Conservation (phyloP, 2,888 invertebrate species). For the Spilosoma lubricipeda region DNA sequence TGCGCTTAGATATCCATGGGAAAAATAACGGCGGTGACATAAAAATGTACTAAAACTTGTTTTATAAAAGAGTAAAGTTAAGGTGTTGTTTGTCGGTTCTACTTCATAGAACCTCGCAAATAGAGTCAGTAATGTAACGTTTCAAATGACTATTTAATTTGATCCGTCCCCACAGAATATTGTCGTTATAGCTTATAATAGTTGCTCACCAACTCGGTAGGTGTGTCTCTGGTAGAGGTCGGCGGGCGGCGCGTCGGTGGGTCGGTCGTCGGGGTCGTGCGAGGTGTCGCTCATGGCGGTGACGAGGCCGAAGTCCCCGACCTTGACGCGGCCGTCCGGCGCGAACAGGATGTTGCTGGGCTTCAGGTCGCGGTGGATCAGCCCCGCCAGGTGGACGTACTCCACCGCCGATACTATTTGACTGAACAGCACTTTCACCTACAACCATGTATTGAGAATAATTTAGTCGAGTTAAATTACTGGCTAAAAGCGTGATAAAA, state of each 20-base stretch:
- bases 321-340: constrained; percentile 94
- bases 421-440: constrained; percentile 90
- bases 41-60: too few relatives aligned
- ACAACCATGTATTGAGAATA: constrained; percentile 19
- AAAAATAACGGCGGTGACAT: too few relatives aligned
- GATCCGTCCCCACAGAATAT: too few relatives aligned
- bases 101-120: too few relatives aligned
- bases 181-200: too few relatives aligned
- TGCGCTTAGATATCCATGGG: too few relatives aligned
- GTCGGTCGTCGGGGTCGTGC: constrained; percentile 63
- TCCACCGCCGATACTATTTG: constrained; percentile 98
- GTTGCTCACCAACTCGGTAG: constrained; percentile 86
- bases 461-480: background rate
- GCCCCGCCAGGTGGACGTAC: constrained; percentile 96
- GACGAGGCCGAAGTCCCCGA: constrained; percentile 99
- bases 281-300: constrained; percentile 89
- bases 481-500: too few relatives aligned
- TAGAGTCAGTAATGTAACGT: too few relatives aligned
- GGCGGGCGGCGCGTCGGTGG: constrained; percentile 49
- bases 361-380: constrained; percentile 98
- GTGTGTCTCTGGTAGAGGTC: constrained; percentile 84
- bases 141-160: too few relatives aligned
- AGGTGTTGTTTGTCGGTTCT: too few relatives aligned
- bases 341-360: constrained; percentile 93
- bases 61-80: too few relatives aligned